Percentiles rank a stretch among this genome's conserved stretches.
Evolutionary conservation across 2,888 invertebrate species (phyloP).

Genomic region (Himalopsyche anomala): DNA sequence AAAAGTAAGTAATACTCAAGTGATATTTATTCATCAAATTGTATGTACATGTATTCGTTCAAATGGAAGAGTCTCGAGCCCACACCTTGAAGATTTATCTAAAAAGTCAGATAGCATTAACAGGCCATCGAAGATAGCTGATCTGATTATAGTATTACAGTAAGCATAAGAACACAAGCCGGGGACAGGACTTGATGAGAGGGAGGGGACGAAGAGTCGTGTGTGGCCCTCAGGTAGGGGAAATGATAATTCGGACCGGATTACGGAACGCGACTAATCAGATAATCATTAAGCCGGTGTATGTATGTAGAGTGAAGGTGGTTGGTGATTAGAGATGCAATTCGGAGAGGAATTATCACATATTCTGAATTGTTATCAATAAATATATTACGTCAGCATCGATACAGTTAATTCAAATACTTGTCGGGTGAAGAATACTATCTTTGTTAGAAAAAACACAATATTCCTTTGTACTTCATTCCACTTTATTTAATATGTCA

Average conservation of each 20-base stretch:
- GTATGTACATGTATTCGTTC: too few species aligned
- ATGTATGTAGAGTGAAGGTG: neutral
- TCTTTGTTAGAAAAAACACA: too few species aligned
- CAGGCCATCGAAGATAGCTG: conserved; percentile 11
- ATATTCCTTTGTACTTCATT: too few species aligned
- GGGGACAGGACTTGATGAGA: conserved; percentile 5
- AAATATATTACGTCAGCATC: too few species aligned
- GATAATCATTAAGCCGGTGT: conserved; percentile 64
- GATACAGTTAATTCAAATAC: too few species aligned
- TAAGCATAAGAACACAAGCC: neutral
- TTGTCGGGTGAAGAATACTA: too few species aligned
- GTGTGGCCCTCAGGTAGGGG: conserved; percentile 61
- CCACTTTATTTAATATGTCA: too few species aligned
- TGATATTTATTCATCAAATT: too few species aligned
- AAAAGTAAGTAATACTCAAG: too few species aligned
- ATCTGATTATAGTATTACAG: conserved; percentile 2
- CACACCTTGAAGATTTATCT: conserved; percentile 11
- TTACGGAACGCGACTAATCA: conserved; percentile 65
- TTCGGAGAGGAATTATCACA: neutral
- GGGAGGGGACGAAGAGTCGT: conserved; percentile 51
- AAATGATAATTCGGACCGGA: conserved; percentile 63
- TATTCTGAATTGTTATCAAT: neutral
- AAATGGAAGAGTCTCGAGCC: neutral
- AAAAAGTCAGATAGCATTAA: conserved; percentile 7
- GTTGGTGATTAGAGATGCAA: conserved; percentile 39